Evolutionary conservation across 1,140 invertebrate genomes (phyloP).

Genomic region (Paramacrobiotus metropolitanus): DNA sequence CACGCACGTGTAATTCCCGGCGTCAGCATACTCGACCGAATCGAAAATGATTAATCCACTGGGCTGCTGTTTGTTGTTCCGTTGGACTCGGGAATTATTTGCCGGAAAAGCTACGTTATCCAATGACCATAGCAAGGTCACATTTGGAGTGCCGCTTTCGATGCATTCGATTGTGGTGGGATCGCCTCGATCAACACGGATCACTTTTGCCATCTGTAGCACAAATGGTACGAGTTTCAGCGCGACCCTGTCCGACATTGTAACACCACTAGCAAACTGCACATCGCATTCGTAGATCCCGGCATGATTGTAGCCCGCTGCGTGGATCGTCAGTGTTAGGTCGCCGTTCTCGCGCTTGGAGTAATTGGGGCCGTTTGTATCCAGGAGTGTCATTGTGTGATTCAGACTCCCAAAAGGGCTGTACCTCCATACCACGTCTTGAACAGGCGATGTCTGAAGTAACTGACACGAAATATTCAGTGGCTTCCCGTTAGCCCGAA

Average conservation of each 20-base stretch:
- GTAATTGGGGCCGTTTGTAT: not conserved
- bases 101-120: not conserved
- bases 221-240: not conserved
- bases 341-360: no score
- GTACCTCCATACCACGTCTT: no score
- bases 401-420: no score
- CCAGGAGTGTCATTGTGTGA: not conserved
- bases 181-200: not conserved
- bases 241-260: not conserved
- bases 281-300: not conserved
- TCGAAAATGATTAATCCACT: not conserved
- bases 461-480: no score
- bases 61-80: not conserved
- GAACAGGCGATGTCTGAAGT: no score
- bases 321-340: no score
- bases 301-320: no score
- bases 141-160: not conserved
- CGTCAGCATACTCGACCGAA: not conserved
- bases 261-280: not conserved
- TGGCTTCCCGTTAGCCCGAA: no score
- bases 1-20: not conserved
- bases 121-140: not conserved
- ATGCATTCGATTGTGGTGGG: not conserved
- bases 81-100: not conserved
- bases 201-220: not conserved